Conservation (phyloP, 2,797 vertebrate species). For the Acridotheres tristis region DNA sequence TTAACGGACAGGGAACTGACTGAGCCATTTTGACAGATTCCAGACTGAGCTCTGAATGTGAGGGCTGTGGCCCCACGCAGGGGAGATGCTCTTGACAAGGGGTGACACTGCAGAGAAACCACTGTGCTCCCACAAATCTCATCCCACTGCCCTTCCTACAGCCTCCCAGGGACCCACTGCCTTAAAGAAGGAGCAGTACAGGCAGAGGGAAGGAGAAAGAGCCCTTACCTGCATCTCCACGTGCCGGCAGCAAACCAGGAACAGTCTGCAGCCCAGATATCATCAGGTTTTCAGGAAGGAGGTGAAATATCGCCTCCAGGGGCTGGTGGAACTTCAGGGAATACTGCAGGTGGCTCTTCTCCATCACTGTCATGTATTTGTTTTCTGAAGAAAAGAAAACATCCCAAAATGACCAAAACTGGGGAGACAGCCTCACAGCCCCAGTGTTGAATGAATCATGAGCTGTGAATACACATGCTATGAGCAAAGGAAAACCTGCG, state of each 20-base stretch:
- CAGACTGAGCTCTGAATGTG: background rate
- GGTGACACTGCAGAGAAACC: background rate
- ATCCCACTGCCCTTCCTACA: background rate
- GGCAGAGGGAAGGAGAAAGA: background rate
- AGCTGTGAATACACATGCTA: rapidly evolving
- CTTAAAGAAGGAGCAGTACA: background rate
- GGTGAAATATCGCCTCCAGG: slow-evolving; percentile 76
- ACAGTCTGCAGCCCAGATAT: slow-evolving; percentile 82
- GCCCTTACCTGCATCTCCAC: slow-evolving; percentile 68
- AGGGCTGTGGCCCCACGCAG: rapidly evolving
- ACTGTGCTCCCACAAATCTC: background rate
- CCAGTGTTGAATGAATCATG: background rate
- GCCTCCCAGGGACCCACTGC: background rate
- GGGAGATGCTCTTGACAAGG: background rate
- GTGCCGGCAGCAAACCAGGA: slow-evolving; percentile 79
- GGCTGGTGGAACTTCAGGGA: slow-evolving; percentile 77
- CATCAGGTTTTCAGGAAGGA: slow-evolving; percentile 88
- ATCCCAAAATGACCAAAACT: background rate
- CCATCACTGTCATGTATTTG: slow-evolving; percentile 77
- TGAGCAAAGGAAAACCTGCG: background rate
- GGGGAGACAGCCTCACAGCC: rapidly evolving
- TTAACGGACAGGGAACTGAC: background rate
- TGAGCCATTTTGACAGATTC: background rate
- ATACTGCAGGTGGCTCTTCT: slow-evolving; percentile 83
- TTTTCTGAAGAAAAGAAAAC: slow-evolving; percentile 75